Conservation (phyloP, 2,113 vertebrate species). For the Ivindomyrus marchei region DNA sequence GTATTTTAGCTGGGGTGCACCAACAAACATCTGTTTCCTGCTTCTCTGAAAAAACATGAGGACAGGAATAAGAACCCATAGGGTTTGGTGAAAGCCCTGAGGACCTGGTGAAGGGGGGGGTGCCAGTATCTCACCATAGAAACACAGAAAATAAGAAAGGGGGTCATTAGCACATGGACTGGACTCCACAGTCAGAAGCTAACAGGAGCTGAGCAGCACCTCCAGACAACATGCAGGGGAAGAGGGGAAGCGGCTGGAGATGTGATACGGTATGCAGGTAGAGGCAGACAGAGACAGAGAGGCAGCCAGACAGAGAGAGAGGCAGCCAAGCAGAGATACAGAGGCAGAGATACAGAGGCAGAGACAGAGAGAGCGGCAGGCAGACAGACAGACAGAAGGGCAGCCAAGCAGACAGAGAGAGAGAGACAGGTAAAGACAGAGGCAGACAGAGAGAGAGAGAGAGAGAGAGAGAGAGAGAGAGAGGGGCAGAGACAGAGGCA, state of each 20-base stretch:
- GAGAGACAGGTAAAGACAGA: not conserved
- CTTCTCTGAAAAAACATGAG: not conserved
- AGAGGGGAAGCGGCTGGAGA: not conserved
- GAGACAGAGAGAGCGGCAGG: not conserved
- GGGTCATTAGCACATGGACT: not conserved
- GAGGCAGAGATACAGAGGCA: not conserved
- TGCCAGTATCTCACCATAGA: not conserved
- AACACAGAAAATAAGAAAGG: not conserved
- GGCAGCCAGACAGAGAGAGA: not conserved
- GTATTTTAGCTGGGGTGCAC: not conserved
- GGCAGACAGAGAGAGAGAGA: not conserved
- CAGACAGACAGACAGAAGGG: not conserved
- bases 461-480: not conserved
- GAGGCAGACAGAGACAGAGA: not conserved
- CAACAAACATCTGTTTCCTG: not conserved
- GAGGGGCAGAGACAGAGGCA: not conserved
- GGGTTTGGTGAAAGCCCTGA: not conserved
- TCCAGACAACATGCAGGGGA: not conserved
- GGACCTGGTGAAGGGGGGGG: not conserved
- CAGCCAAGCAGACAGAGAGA: no score
- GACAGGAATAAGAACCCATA: not conserved
- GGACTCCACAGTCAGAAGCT: not conserved
- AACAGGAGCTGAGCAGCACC: not conserved
- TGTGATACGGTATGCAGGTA: not conserved
- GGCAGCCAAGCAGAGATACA: not conserved